Evolutionary conservation across 1,140 invertebrate genomes (phyloP), one percentile per base, ranked within the genome.

Genomic region (Drosophila bipectinata): DNA sequence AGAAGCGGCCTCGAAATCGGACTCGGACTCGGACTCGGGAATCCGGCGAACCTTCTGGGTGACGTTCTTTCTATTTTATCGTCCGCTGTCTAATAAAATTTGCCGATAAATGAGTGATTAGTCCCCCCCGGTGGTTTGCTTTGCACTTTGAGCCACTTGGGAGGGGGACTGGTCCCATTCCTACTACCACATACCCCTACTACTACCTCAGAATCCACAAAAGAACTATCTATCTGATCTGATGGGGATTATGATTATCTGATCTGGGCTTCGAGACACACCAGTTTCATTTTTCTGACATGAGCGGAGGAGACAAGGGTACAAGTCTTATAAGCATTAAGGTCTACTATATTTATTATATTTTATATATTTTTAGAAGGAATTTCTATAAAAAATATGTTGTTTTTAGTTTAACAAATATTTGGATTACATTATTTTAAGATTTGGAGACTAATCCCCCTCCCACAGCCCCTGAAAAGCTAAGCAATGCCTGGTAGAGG

Each of bases 81-180:
- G 80, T 18, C 44, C 63, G 62, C 57, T 56, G 51, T 10, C 48
- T 39, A 37, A 81, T 87, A 84, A 84, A 84, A 21, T 53, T 24
- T 24, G 26, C 49, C 62, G 60, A 61, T 68, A 68, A 72, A 84
- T 74, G 60, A 58, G 61, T 63, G 60, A 59, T 76, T 68, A 75
- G 62, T 47, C 30, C 12, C 12, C 12, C 15, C 34, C 52, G 34
- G n/a, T 28, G 30, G 56, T 54, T 71, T 55, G 18, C 44, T 47
- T 47, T 79, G 63, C 64, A 67, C 80, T 83, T 83, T 84, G 77
- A 79, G 69, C 81, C 76, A 68, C 47, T 68, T 63, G 24, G 55
- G 44, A n/a, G 55, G 44, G 61, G 34, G 15, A 14, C 41, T 9
- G 9, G 6, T 18, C 14, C n/a, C 39, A 10, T 7, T 10, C 7